Percentiles rank a stretch among this genome's conserved stretches.
These are phyloP conservation scores for Theretra japonica DNA, from an alignment of 2,888 invertebrate genomes.

Conservation along the genomic window DNA sequence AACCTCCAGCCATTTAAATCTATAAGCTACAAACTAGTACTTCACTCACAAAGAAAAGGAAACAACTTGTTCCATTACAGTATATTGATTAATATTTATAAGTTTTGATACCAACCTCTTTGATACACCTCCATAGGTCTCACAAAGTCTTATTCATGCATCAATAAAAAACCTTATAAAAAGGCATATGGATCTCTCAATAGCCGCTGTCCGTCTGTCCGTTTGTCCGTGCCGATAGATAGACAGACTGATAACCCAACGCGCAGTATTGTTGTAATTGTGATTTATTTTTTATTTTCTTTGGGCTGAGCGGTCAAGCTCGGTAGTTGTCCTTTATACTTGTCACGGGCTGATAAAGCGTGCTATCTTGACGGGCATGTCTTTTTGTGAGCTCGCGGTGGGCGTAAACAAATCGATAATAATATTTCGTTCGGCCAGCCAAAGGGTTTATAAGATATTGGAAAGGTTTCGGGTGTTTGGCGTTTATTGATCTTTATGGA, in stretches of 20 bases:
- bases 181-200: constrained; percentile 61
- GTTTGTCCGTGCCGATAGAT: constrained; percentile 70
- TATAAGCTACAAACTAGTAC: not conserved
- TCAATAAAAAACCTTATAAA: constrained; percentile 31
- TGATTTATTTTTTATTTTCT: constrained; percentile 45
- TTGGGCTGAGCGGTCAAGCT: constrained; percentile 51
- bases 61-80: constrained; percentile 10
- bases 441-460: constrained; percentile 20
- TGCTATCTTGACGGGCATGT: constrained; percentile 49
- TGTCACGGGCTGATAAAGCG: constrained; percentile 77
- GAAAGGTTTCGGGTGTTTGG: constrained; percentile 9
- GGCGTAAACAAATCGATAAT: constrained; percentile 34
- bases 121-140: constrained; percentile 8
- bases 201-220: constrained; percentile 65
- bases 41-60: constrained; percentile 9
- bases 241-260: constrained; percentile 66
- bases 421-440: not conserved
- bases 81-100: constrained; percentile 22
- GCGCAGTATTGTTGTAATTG: constrained; percentile 75
- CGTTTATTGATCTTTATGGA: constrained; percentile 5
- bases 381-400: constrained; percentile 47
- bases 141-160: constrained; percentile 29
- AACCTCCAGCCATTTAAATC: not conserved
- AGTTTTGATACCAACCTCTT: constrained; percentile 18
- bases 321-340: constrained; percentile 79